phyloP scores from a whole-genome alignment of 2,113 vertebrate genomes.

The Rutilus rutilus region DNA sequence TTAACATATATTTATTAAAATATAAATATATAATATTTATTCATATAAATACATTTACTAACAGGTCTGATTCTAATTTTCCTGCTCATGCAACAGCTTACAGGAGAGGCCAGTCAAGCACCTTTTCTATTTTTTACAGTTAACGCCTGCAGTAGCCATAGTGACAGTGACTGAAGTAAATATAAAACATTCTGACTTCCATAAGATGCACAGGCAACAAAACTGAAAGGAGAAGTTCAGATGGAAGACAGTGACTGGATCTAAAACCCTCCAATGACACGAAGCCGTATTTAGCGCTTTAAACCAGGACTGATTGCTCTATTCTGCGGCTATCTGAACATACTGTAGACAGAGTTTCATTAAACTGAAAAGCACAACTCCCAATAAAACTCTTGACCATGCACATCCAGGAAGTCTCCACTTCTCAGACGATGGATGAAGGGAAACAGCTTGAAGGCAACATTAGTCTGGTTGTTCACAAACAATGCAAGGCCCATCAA shows the following conservation, averaged over 20 bases:
- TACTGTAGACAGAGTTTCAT: background rate
- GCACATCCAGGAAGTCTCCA: constrained; percentile 5
- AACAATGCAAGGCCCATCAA: constrained; percentile 30
- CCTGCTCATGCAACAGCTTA: background rate
- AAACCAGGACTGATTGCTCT: background rate
- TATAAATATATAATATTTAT: background rate
- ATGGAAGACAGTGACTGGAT: background rate
- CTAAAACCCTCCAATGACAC: background rate
- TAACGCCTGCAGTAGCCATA: background rate
- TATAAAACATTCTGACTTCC: background rate
- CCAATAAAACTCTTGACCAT: background rate
- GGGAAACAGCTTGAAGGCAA: background rate
- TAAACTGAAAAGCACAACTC: constrained; percentile 7
- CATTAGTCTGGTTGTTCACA: constrained; percentile 26
- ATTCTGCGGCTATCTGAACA: background rate
- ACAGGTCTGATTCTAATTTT: background rate
- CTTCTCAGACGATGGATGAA: background rate
- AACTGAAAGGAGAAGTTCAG: background rate
- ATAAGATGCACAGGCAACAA: background rate
- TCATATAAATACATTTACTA: background rate
- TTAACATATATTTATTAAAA: background rate
- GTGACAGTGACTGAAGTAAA: constrained; percentile 4
- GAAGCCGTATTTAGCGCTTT: background rate
- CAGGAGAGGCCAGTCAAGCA: background rate
- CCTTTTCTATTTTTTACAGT: background rate